phyloP scores from a whole-genome alignment of 2,113 vertebrate species.

The Fukomys damarensis region DNA sequence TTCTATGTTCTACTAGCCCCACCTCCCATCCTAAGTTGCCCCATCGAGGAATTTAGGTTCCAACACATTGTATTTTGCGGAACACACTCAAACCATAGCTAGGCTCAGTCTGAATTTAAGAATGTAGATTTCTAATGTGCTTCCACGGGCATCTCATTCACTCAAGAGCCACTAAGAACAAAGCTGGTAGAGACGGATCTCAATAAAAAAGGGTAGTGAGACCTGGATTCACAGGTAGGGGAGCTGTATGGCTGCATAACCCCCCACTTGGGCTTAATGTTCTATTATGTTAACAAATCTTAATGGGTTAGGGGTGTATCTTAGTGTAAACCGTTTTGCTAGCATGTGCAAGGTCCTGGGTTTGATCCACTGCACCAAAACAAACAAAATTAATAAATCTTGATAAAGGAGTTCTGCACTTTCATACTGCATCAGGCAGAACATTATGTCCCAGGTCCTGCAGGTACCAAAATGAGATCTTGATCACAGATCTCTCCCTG shows the following conservation, averaged over 20 bases:
- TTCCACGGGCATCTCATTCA: neutral
- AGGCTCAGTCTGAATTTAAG: neutral
- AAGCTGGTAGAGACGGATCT: neutral
- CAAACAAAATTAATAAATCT: neutral
- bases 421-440: neutral
- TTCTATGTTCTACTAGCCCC: neutral
- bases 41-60: neutral
- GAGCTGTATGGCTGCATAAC: too few relatives aligned
- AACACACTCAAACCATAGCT: neutral
- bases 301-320: neutral
- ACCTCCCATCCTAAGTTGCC: neutral
- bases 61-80: neutral
- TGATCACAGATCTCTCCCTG: neutral
- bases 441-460: neutral
- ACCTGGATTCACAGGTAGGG: accelerated
- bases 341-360: neutral
- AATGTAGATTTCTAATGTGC: neutral
- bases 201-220: neutral
- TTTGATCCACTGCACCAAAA: neutral
- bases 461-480: constrained; percentile 17
- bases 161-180: neutral
- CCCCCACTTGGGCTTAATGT: neutral
- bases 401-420: neutral
- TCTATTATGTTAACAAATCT: neutral
- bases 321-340: neutral